Conservation (phyloP, 2,113 vertebrate species). For the Lagenorhynchus albirostris region DNA sequence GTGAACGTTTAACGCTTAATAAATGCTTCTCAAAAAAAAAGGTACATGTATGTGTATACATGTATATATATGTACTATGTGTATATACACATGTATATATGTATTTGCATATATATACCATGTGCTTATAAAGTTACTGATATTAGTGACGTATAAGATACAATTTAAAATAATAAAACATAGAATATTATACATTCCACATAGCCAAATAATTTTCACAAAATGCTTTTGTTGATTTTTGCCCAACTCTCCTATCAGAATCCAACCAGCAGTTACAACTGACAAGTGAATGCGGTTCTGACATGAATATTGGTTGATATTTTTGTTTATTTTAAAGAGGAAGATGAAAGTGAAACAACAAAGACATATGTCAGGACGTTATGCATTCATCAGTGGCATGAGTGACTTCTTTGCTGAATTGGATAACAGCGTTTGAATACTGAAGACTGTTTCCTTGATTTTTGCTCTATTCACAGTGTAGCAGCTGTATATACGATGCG, state of each 20-base stretch:
- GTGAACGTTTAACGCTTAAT: not conserved
- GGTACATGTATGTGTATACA: not conserved
- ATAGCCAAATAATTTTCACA: not conserved
- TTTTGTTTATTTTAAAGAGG: not conserved
- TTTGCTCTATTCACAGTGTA: not conserved
- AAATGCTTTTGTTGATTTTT: not conserved
- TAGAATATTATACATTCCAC: not conserved
- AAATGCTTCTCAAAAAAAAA: not conserved
- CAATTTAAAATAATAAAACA: not conserved
- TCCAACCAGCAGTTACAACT: not conserved
- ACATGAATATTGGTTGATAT: not conserved
- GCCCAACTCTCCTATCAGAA: not conserved
- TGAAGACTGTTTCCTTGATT: not conserved
- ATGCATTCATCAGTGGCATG: not conserved
- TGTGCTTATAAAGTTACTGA: not conserved
- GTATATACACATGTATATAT: not conserved
- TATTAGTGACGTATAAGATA: not conserved
- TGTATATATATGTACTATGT: not conserved
- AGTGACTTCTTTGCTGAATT: not conserved
- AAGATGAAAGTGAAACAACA: not conserved
- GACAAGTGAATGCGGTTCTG: not conserved
- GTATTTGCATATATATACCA: not conserved
- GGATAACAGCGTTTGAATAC: not conserved
- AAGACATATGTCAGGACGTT: not conserved
- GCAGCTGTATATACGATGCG: not conserved